Base-by-base conservation (phyloP, 1,140 invertebrate species). In the Pseudomyrmex sp. region DNA sequence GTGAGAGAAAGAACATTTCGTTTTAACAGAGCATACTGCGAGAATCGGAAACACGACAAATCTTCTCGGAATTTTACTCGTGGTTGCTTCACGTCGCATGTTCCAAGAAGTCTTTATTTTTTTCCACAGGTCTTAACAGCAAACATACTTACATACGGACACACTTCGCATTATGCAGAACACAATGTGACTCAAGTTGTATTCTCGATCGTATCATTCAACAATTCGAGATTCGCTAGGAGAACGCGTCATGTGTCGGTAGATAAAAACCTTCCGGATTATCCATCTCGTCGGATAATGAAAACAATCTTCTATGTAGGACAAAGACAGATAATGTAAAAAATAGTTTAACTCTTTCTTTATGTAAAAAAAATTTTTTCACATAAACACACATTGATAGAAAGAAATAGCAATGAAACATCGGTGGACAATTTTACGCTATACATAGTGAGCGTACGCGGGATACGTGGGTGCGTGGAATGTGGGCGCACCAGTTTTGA, bases 401-500 rank as follows among this genome's bases (percentile, higher is more conserved):
- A 48, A 54, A 58, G 65, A 20, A 20, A 50, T 18, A 65, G 52
- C 26, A 46, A 35, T 7, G 7, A 76, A 75, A 73, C 46, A 52
- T n/a, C 26, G 56, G 56, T 35, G 66, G 58, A 69, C 63, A 75
- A 59, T 70, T 84, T 87, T 86, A 84, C 23, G 59, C 72, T 63
- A 56, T 56, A 58, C 26, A 48, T 86, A 84, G 74, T 66, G 48
- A 83, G 59, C 44, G 54, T n/a, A 73, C 35, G 54, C 54, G 15
- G 48, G 68, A 66, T 70, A 61, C 69, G 77, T 84, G 85, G 76
- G 83, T 66, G 72, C 62, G 70, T 83, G 75, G 89, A 91, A 92
- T 92, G 89, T 91, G 89, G 89, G 91, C 88, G 87, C 87, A 91
- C 88, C 88, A 90, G 87, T 92, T 92, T 91, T 70, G 76, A 90